These are phyloP conservation scores for Nycticebus coucang DNA, from an alignment of 2,113 vertebrate genomes.

Conservation along the genomic window DNA sequence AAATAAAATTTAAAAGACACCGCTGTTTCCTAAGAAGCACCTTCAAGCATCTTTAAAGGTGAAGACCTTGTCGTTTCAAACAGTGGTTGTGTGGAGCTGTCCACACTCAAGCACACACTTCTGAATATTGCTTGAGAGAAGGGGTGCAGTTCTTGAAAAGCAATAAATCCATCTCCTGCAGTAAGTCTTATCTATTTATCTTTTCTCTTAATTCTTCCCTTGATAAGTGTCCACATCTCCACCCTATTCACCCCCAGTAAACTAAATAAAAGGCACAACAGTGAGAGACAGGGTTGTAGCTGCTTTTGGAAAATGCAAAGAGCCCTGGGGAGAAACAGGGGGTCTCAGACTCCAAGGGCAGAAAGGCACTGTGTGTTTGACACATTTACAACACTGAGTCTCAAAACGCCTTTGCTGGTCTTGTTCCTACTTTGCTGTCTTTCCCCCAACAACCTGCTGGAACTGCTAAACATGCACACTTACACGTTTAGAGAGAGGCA, in stretches of 20 bases:
- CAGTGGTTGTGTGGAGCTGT: slow-evolving; percentile 69
- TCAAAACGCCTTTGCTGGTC: background rate
- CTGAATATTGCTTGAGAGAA: slow-evolving; percentile 25
- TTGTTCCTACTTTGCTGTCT: background rate
- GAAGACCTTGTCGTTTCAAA: slow-evolving; percentile 71
- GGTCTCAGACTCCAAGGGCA: background rate
- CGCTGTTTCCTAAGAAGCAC: slow-evolving; percentile 49
- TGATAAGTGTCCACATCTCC: slow-evolving; percentile 16
- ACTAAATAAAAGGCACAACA: slow-evolving; percentile 37
- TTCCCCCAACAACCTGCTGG: background rate
- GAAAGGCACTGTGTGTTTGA: background rate
- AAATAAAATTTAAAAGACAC: slow-evolving; percentile 44
- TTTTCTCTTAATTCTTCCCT: slow-evolving; percentile 59
- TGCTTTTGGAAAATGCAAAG: slow-evolving; percentile 19
- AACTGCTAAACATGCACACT: background rate
- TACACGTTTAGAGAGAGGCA: background rate
- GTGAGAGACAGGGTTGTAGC: background rate
- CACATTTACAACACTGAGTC: background rate
- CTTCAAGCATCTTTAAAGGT: slow-evolving; percentile 67
- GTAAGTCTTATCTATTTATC: slow-evolving; percentile 66
- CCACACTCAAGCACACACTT: slow-evolving; percentile 55
- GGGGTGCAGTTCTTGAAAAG: slow-evolving; percentile 43
- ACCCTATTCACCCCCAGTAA: slow-evolving; percentile 44
- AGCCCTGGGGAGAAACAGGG: background rate
- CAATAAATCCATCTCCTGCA: slow-evolving; percentile 64